Percentiles rank a stretch among this genome's conserved stretches.
phyloP scores from a whole-genome alignment of 1,140 invertebrate species.

The Doryteuthis pealeii region DNA sequence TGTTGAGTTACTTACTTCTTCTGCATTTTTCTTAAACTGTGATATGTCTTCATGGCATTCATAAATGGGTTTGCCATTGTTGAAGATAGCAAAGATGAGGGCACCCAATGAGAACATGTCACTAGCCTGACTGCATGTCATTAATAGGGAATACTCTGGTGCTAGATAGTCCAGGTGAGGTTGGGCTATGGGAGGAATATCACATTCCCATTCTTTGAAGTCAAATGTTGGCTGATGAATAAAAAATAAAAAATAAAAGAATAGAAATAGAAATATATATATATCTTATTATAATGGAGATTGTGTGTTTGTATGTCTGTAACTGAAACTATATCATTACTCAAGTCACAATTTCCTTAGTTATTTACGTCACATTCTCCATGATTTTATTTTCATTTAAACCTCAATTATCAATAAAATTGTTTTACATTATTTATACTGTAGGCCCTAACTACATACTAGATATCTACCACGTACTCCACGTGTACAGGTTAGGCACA shows the following conservation, averaged over 20 bases:
- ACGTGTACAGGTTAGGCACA: too few relatives aligned
- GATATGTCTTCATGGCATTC: slow-evolving; percentile 56
- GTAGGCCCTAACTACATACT: too few relatives aligned
- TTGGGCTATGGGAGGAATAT: slow-evolving; percentile 66
- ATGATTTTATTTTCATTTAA: too few relatives aligned
- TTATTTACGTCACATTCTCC: too few relatives aligned
- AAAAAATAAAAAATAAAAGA: slow-evolving; percentile 20
- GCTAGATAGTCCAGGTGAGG: slow-evolving; percentile 61
- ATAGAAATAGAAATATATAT: too few relatives aligned
- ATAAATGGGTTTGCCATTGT: slow-evolving; percentile 60
- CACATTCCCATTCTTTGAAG: slow-evolving; percentile 76
- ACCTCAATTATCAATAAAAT: too few relatives aligned
- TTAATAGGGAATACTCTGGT: slow-evolving; percentile 60
- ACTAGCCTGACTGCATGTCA: slow-evolving; percentile 53
- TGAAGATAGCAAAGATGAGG: slow-evolving; percentile 60
- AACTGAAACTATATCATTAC: too few relatives aligned
- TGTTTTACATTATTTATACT: too few relatives aligned
- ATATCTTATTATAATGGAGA: too few relatives aligned
- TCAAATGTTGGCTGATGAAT: slow-evolving; percentile 70
- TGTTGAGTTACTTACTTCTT: slow-evolving; percentile 51
- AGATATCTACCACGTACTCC: too few relatives aligned
- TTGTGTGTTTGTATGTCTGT: too few relatives aligned
- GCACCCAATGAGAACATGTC: slow-evolving; percentile 64
- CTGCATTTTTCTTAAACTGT: slow-evolving; percentile 56
- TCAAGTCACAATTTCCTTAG: too few relatives aligned